Base-by-base conservation (phyloP, 2,113 vertebrate genomes). In the Actinemys pallida region DNA sequence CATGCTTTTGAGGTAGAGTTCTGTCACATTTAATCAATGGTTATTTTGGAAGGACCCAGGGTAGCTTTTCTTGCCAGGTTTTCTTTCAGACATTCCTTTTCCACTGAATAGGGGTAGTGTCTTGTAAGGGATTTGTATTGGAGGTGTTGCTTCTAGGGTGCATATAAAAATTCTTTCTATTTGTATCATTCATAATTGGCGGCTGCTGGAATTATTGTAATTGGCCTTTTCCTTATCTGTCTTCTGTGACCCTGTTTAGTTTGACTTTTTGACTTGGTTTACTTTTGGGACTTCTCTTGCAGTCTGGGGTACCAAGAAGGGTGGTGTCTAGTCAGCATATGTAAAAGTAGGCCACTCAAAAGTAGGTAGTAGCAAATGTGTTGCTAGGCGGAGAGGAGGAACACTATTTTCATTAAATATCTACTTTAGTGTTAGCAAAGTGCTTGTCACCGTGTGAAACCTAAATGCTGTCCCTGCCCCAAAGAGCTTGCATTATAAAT, bases 81-180 rank as follows among this genome's bases (percentile, higher is more conserved):
- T 96, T 97, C 78, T 95, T 97, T 96, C 1, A 80, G 92, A 87
- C 79, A 83, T 93, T 95, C 96, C 94, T 94, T 97, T 97, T 95
- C 95, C 80, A 91, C 62, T 92, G 84, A 93, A 96, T 95, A 93
- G 90, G 87, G 92, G 86, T 94, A 95, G 65, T 93, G 42, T 76
- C 6, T 14, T 76, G 22, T 42, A 95, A 81, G n/a, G 56, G 49
- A 92, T 92, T 92, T 92, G 50, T 75, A 83, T 81, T 13, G 89
- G 59, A 87, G 31, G 13, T 24, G 56, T 22, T 94, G 39, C 11
- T 75, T 42, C 20, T 42, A 45, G 10, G 72, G n/a, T 4, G 72
- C 24, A 42, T 76, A 45, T 76, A 45, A 76, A 24, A 13, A 2
- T 24, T 42, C 10, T 42, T 42, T 39, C 16, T 69, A 8, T 69